phyloP scores from a whole-genome alignment of 2,888 invertebrate species.

The Helobdella robusta region DNA sequence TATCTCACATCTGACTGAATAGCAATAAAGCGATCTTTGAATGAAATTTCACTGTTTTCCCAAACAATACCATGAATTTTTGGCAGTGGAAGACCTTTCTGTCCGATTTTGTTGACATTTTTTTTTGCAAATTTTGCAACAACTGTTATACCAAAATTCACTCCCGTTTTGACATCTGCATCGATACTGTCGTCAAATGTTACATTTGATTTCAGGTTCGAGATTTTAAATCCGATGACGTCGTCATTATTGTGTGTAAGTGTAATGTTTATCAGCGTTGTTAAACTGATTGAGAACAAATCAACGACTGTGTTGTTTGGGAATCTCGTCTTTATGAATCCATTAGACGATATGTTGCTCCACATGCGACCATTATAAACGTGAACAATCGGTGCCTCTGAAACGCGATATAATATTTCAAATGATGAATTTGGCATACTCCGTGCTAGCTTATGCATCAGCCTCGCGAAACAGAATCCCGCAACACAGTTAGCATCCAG shows the following conservation, averaged over 20 bases:
- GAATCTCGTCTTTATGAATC: background rate
- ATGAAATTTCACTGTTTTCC: background rate
- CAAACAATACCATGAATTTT: background rate
- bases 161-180: background rate
- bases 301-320: background rate
- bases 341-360: background rate
- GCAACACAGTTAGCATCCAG: slow-evolving; percentile 11
- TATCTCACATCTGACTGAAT: background rate
- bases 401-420: slow-evolving; percentile 4
- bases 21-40: background rate
- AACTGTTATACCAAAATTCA: background rate
- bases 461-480: background rate
- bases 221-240: background rate
- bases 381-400: background rate
- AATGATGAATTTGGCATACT: background rate
- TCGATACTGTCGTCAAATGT: background rate
- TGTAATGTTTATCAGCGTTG: background rate
- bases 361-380: background rate
- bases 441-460: background rate
- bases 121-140: background rate
- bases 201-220: background rate
- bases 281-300: slow-evolving; percentile 2
- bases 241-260: background rate
- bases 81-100: background rate
- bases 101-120: background rate